Evolutionary conservation across 2,797 vertebrate genomes (phyloP).

Genomic region (Denticeps clupeoides): DNA sequence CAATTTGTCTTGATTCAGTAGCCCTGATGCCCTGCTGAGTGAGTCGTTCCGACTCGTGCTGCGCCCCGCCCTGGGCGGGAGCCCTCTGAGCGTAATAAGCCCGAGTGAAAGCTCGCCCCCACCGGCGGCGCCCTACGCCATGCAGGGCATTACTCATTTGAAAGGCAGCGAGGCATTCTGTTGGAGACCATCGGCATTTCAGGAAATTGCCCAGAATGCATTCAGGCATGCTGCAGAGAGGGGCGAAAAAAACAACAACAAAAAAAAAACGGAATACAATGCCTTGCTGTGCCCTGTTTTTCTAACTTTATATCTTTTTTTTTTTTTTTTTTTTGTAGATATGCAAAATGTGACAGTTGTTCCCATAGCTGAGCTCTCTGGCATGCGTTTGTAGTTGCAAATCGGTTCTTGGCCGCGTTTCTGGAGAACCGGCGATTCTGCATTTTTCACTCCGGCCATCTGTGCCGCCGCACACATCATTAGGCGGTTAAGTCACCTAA

Average conservation of each 20-base stretch:
- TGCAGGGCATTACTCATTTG: constrained; percentile 37
- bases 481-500: too few species aligned
- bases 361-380: too few species aligned
- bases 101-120: constrained; percentile 38
- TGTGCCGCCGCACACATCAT: too few species aligned
- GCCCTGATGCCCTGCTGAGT: constrained; percentile 38
- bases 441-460: too few species aligned
- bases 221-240: too few species aligned
- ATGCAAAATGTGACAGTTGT: too few species aligned
- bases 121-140: constrained; percentile 26
- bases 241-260: too few species aligned
- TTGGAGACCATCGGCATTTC: constrained; percentile 2
- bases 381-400: too few species aligned
- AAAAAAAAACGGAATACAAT: too few species aligned
- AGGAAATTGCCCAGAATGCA: constrained; percentile 7
- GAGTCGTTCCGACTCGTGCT: background rate
- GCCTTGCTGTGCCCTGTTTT: too few species aligned
- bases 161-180: constrained; percentile 32
- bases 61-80: constrained; percentile 30
- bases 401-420: too few species aligned
- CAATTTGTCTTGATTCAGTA: constrained; percentile 53
- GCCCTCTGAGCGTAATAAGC: constrained; percentile 48
- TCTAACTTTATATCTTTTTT: background rate
- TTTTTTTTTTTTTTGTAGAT: background rate
- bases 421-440: too few species aligned